Evolutionary conservation across 1,140 invertebrate species (phyloP).

Genomic region (Bombus confusus): DNA sequence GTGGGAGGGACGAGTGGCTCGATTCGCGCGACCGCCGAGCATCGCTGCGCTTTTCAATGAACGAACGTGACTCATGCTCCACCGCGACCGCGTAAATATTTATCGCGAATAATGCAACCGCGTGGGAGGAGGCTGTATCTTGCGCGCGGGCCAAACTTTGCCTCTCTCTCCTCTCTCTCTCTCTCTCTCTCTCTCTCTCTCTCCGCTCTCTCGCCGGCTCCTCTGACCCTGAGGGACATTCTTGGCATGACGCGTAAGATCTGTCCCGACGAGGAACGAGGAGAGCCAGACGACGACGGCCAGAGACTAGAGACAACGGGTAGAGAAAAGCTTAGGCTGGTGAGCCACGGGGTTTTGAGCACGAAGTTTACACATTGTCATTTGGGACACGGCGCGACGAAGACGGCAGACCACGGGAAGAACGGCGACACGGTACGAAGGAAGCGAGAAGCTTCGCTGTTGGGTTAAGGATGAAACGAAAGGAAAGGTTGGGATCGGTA

Average conservation of each 20-base stretch:
- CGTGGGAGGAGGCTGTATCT: slow-evolving; percentile 16
- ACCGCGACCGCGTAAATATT: slow-evolving; percentile 62
- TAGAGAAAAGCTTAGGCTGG: slow-evolving; percentile 58
- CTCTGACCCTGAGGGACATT: slow-evolving; percentile 70
- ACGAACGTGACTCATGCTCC: slow-evolving; percentile 1
- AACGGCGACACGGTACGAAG: background rate
- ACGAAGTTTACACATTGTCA: slow-evolving; percentile 75
- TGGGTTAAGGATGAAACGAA: background rate
- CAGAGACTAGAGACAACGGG: slow-evolving; percentile 32
- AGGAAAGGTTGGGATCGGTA: background rate
- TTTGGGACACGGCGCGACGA: slow-evolving; percentile 60
- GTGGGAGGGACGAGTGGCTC: background rate
- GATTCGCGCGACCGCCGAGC: slow-evolving; percentile 4
- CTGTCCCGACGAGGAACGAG: slow-evolving; percentile 33
- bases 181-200: background rate
- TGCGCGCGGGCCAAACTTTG: background rate
- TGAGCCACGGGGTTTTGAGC: slow-evolving; percentile 67
- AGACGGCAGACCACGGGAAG: background rate
- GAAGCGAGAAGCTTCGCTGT: slow-evolving; percentile 18
- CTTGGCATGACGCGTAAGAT: slow-evolving; percentile 62
- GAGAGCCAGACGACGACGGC: slow-evolving; percentile 38
- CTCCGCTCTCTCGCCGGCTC: slow-evolving; percentile 26
- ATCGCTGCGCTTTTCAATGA: slow-evolving; percentile 49
- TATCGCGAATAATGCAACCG: slow-evolving; percentile 63
- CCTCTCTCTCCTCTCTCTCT: background rate